Percentiles rank a stretch among this genome's conserved stretches.
Evolutionary conservation across 2,797 vertebrate genomes (phyloP).

Genomic region (Sphaeramia orbicularis): DNA sequence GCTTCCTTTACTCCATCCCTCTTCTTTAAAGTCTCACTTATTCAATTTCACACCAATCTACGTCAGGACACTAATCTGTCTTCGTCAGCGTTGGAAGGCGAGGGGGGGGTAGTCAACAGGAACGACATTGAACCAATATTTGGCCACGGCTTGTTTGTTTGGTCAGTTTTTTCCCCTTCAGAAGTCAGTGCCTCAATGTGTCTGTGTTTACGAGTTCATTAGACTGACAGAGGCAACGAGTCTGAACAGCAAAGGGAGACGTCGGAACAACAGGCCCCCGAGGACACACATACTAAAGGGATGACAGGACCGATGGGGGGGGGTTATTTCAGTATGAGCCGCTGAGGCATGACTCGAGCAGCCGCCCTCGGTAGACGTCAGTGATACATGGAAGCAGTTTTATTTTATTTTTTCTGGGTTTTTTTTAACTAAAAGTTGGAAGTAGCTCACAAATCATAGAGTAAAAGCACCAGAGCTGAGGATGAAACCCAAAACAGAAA

Average conservation of each 20-base stretch:
- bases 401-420: too few relatives aligned
- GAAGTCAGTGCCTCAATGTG: constrained; percentile 15
- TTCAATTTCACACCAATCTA: constrained; percentile 17
- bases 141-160: constrained; percentile 9
- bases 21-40: neutral
- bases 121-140: constrained; percentile 47
- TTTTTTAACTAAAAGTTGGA: too few relatives aligned
- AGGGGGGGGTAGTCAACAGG: constrained; percentile 18
- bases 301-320: neutral
- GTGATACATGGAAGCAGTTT: too few relatives aligned
- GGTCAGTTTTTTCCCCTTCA: constrained; percentile 5
- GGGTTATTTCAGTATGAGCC: constrained; percentile 18
- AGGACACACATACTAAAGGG: neutral
- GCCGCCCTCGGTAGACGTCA: too few relatives aligned
- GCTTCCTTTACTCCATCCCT: neutral
- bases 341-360: too few relatives aligned
- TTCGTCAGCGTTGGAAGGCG: constrained; percentile 20
- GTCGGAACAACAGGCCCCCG: constrained; percentile 6
- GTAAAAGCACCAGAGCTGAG: too few relatives aligned
- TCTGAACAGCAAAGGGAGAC: constrained; percentile 2
- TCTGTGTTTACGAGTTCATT: constrained; percentile 40
- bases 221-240: constrained; percentile 15
- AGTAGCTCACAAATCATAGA: too few relatives aligned
- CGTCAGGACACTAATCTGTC: constrained; percentile 27
- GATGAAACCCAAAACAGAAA: too few relatives aligned